Base-by-base conservation (phyloP, 2,113 vertebrate species). In the Lonchura striata region DNA sequence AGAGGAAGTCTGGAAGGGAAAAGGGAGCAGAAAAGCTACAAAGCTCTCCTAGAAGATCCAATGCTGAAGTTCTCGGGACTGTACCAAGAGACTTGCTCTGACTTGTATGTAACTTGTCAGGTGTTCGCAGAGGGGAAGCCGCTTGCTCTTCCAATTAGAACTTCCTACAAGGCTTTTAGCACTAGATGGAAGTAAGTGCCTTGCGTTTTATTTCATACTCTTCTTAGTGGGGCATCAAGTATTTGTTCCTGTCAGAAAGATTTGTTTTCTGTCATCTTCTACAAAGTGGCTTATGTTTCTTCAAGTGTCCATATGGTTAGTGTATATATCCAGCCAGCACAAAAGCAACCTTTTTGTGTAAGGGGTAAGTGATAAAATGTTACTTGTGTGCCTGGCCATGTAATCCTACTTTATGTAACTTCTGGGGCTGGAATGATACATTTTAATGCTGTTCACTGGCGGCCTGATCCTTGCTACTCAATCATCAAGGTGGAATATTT, bases 1-100 rank as follows among this genome's bases (percentile, higher is more conserved):
- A 99, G 99, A 97, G 99, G 99, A 63, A 99, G 99, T 96, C 96
- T 99, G 95, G 99, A 99, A 92, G 99, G 99, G n/a, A 99, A 99
- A 72, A 98, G 99, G 85, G 99, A 99, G 86, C 99, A 99, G 95
- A 99, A 99, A 95, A 99, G 99, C 97, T 99, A 99, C 95, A 99
- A 99, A 96, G 98, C 99, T 2, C 98, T 99, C 78, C 97, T 99
- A 1, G 98, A 99, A 89, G 99, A 99, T 88, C 99, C 99, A 0
- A 99, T 99, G 99, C 97, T 99, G 87, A 98, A 99, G 31, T 99
- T 99, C 96, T 99, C 99, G 0, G 99, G 99, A 46, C 97, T 99
- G 13, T 99, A 99, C 96, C 99, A 99, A 88, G 99, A 99, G 74
- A 98, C 97, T 39, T 99, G 99, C 94, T 99, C 99, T 1, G 99